A percentile compares a stretch with the other conserved stretches of the same genome.
Conservation (phyloP, 2,888 invertebrate genomes). For the Cephus nigrinus region DNA sequence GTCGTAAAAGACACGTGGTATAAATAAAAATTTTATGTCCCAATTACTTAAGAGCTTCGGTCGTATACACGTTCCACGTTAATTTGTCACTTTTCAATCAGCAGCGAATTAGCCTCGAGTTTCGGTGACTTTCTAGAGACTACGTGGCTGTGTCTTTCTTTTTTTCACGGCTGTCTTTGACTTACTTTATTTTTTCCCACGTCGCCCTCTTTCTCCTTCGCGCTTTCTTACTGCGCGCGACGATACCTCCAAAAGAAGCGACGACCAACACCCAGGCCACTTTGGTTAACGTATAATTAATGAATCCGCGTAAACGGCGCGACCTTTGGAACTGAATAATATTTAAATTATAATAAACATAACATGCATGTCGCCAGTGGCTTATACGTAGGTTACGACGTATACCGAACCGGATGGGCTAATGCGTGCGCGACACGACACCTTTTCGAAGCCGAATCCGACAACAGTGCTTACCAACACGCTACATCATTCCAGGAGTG, state of each 20-base stretch:
- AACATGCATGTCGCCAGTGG: conserved; percentile 16
- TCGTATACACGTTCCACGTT: conserved; percentile 39
- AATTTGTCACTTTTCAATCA: conserved; percentile 54
- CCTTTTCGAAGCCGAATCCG: conserved; percentile 22
- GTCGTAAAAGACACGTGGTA: too few species aligned
- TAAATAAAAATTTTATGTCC: background rate
- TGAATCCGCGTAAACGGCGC: conserved; percentile 8
- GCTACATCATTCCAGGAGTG: conserved; percentile 33
- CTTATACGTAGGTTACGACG: conserved; percentile 15
- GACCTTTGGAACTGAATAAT: conserved; percentile 19
- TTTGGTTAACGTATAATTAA: conserved; percentile 8
- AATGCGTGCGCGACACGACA: conserved; percentile 35
- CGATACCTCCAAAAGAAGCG: background rate
- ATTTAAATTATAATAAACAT: conserved; percentile 30
- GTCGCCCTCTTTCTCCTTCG: background rate
- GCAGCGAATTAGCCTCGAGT: conserved; percentile 35
- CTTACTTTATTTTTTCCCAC: background rate
- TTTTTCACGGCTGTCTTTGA: background rate
- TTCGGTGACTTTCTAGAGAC: conserved; percentile 40
- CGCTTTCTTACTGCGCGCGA: background rate
- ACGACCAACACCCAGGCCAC: background rate
- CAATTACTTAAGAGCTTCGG: background rate
- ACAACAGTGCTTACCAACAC: conserved; percentile 25
- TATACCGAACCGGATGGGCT: conserved; percentile 24
- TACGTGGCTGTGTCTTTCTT: background rate